These are phyloP conservation scores for Tortricodes alternella DNA, from an alignment of 2,888 invertebrate species.

Conservation along the genomic window DNA sequence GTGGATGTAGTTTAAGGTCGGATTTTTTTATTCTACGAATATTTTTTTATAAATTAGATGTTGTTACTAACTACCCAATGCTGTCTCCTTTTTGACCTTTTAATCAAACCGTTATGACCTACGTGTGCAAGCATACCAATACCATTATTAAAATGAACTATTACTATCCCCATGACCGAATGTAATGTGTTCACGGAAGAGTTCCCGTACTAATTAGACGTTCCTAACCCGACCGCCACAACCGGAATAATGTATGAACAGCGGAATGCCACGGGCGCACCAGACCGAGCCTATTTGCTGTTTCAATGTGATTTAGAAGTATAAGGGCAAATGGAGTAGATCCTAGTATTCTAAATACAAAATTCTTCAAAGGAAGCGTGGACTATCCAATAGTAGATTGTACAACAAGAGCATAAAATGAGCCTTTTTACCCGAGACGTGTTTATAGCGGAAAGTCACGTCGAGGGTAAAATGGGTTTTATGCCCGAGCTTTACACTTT, in stretches of 20 bases:
- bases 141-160: constrained; percentile 15
- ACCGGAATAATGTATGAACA: constrained; percentile 19
- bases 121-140: constrained; percentile 4
- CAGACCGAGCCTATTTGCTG: constrained; percentile 24
- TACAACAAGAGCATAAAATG: too few species aligned
- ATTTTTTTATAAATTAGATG: too few species aligned
- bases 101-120: too few species aligned
- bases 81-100: too few species aligned
- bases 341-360: constrained; percentile 2
- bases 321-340: constrained; percentile 11
- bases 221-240: constrained; percentile 11
- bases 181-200: constrained; percentile 38
- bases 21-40: too few species aligned
- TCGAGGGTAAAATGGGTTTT: too few species aligned
- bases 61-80: too few species aligned
- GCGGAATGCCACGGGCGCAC: constrained; percentile 21
- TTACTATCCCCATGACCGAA: constrained; percentile 9
- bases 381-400: too few species aligned
- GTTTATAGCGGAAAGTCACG: too few species aligned
- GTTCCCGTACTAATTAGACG: constrained; percentile 38
- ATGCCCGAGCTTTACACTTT: too few species aligned
- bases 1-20: too few species aligned
- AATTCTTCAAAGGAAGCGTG: constrained; percentile 3
- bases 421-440: too few species aligned
- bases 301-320: constrained; percentile 19